A percentile compares a stretch with the other conserved stretches of the same genome.
Evolutionary conservation across 2,113 vertebrate species (phyloP).

Genomic region (Scatophagus argus): DNA sequence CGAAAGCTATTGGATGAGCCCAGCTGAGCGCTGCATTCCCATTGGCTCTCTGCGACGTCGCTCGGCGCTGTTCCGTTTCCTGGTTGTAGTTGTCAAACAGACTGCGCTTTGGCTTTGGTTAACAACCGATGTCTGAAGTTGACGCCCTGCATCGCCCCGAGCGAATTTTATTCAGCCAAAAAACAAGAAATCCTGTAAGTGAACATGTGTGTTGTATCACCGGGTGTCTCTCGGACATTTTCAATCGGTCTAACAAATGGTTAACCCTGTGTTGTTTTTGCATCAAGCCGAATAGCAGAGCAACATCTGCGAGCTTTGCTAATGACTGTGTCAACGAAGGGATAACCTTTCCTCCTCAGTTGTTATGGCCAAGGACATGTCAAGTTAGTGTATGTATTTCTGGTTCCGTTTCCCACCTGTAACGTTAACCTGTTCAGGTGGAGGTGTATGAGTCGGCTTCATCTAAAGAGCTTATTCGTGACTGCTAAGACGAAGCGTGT

Average conservation of each 20-base stretch:
- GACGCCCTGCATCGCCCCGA: conserved; percentile 33
- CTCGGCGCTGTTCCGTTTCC: conserved; percentile 55
- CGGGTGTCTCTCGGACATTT: background rate
- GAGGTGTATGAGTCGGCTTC: background rate
- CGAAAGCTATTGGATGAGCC: conserved; percentile 54
- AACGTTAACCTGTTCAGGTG: background rate
- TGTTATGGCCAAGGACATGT: background rate
- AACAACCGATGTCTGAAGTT: conserved; percentile 36
- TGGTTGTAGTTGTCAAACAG: conserved; percentile 62
- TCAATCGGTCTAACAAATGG: rapidly evolving
- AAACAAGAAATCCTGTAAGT: conserved; percentile 68
- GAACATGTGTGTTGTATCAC: conserved; percentile 11
- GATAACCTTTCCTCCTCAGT: background rate
- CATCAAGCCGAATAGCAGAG: background rate
- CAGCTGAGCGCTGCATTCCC: rapidly evolving
- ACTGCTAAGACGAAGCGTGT: background rate
- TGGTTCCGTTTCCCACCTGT: background rate
- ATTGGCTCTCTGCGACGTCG: conserved; percentile 60
- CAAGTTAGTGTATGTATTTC: background rate
- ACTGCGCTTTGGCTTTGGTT: background rate
- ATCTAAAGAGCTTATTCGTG: background rate
- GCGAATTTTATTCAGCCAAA: conserved; percentile 27
- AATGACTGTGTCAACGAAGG: background rate
- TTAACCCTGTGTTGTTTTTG: conserved; percentile 6
- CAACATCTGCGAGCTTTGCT: conserved; percentile 17